Evolutionary conservation across 2,113 vertebrate species (phyloP).

Genomic region (Alligator sinensis): DNA sequence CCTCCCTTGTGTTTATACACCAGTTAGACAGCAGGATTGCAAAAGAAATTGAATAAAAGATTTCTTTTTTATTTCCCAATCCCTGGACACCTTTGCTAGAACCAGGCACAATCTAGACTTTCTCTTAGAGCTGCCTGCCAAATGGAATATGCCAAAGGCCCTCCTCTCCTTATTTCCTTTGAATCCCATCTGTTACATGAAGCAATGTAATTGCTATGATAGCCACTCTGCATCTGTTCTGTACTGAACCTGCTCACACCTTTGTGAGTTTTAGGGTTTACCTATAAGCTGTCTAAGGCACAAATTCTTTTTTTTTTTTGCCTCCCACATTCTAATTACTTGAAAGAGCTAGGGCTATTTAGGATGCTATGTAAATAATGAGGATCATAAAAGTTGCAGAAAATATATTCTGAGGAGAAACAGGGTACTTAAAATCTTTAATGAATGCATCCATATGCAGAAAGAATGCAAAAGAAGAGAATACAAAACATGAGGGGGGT

Average conservation of each 20-base stretch:
- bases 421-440: neutral
- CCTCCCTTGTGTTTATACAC: neutral
- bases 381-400: neutral
- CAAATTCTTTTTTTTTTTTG: neutral
- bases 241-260: neutral
- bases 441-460: neutral
- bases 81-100: neutral
- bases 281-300: neutral
- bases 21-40: neutral
- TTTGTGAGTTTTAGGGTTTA: neutral
- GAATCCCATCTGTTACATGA: conserved; percentile 39
- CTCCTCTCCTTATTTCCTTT: neutral
- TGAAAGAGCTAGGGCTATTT: neutral
- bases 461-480: neutral
- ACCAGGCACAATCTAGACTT: neutral
- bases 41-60: neutral
- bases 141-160: neutral
- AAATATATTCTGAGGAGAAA: neutral
- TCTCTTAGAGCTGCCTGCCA: neutral
- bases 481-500: neutral
- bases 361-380: neutral
- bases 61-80: neutral
- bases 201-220: neutral
- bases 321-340: neutral
- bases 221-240: neutral